Evolutionary conservation across 2,797 vertebrate genomes (phyloP).

Genomic region (Mallotus villosus): DNA sequence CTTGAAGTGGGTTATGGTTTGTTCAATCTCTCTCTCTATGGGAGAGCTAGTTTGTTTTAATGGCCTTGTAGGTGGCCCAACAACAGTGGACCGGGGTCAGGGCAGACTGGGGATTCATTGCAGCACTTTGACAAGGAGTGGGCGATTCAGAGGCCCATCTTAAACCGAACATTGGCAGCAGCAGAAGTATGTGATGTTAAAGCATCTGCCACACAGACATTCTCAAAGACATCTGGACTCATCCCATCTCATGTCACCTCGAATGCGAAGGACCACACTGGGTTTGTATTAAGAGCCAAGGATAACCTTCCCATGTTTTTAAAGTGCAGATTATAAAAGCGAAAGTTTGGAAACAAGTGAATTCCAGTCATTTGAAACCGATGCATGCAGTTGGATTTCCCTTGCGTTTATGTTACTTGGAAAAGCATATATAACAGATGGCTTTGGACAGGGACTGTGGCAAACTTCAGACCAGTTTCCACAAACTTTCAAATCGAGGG

Average conservation of each 20-base stretch:
- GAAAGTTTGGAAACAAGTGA: too few relatives aligned
- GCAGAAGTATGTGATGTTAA: too few relatives aligned
- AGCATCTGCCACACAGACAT: too few relatives aligned
- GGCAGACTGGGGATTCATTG: constrained; percentile 62
- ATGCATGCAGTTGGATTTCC: not conserved
- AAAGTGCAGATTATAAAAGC: too few relatives aligned
- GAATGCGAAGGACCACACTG: too few relatives aligned
- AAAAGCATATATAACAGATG: constrained; percentile 12
- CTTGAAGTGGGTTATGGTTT: too few relatives aligned
- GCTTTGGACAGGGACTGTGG: not conserved
- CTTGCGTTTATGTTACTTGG: not conserved
- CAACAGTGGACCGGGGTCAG: constrained; percentile 72
- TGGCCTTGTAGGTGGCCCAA: constrained; percentile 70
- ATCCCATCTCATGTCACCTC: too few relatives aligned
- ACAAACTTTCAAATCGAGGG: constrained; percentile 38
- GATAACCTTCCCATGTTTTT: too few relatives aligned
- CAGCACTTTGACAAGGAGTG: constrained; percentile 64
- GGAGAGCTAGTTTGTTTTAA: constrained; percentile 74
- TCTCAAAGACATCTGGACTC: too few relatives aligned
- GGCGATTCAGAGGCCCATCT: constrained; percentile 35
- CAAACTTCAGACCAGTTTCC: constrained; percentile 17
- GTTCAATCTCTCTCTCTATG: constrained; percentile 26
- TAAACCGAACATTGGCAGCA: not conserved
- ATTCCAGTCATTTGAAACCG: not conserved
- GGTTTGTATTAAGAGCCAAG: too few relatives aligned